Conservation (phyloP, 2,888 invertebrate genomes). For the Junonia oenone region DNA sequence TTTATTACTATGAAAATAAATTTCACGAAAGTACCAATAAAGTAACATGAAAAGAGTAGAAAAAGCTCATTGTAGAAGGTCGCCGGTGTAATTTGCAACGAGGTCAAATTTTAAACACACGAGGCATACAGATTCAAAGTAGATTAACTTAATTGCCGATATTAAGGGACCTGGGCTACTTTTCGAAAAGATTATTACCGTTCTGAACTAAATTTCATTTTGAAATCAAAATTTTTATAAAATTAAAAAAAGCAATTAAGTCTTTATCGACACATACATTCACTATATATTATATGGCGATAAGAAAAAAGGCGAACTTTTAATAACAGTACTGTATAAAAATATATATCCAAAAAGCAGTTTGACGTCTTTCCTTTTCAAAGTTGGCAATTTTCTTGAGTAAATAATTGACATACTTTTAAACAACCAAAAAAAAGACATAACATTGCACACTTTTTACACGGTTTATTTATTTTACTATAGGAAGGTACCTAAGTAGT, state of each 20-base stretch:
- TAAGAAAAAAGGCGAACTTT: too few relatives aligned
- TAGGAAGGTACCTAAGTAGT: too few relatives aligned
- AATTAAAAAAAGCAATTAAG: background rate
- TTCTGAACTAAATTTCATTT: background rate
- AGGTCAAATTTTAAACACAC: background rate
- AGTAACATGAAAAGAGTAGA: background rate
- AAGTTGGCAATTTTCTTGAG: too few relatives aligned
- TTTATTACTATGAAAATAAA: background rate
- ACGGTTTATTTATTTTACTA: background rate
- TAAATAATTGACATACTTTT: too few relatives aligned
- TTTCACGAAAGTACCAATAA: background rate
- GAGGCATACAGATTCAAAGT: background rate
- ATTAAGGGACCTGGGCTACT: background rate
- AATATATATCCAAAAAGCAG: too few relatives aligned
- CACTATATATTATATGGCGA: background rate
- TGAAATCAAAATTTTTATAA: background rate
- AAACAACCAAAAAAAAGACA: too few relatives aligned
- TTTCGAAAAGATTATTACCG: background rate
- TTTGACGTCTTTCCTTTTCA: constrained; percentile 2
- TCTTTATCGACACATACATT: too few relatives aligned
- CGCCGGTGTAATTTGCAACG: background rate
- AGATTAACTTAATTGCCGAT: background rate
- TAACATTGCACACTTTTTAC: background rate
- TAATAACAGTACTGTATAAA: too few relatives aligned
- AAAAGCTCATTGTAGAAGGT: background rate